Percentiles rank a stretch among this genome's conserved stretches.
phyloP scores from a whole-genome alignment of 2,888 invertebrate species.

The Nomada fucata region DNA sequence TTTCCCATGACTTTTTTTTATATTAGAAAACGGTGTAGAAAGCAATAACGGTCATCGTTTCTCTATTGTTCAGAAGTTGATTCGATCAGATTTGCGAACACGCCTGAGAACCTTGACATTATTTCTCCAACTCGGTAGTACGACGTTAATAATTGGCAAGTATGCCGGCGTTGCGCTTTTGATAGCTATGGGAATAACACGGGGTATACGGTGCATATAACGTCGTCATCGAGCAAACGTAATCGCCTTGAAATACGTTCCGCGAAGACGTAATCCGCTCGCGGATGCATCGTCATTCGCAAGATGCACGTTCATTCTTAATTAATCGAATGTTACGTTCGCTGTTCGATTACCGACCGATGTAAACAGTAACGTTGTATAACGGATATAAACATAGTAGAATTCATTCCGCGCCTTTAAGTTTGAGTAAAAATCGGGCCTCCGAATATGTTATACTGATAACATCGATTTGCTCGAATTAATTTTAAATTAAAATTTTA shows the following conservation, averaged over 20 bases:
- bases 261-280: constrained; percentile 57
- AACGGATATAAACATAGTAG: background rate
- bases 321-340: constrained; percentile 33
- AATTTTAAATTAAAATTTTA: too few relatives aligned
- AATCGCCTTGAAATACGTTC: constrained; percentile 63
- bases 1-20: too few relatives aligned
- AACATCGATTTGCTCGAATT: too few relatives aligned
- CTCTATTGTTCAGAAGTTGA: background rate
- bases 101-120: constrained; percentile 59
- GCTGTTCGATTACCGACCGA: constrained; percentile 4
- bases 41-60: background rate
- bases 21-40: too few relatives aligned
- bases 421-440: too few relatives aligned
- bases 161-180: constrained; percentile 36
- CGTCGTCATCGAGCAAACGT: constrained; percentile 64
- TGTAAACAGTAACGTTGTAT: background rate
- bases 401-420: background rate
- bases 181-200: constrained; percentile 57
- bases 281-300: constrained; percentile 33
- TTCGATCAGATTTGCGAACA: constrained; percentile 30
- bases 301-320: constrained; percentile 37
- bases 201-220: constrained; percentile 27
- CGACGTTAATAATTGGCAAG: constrained; percentile 42
- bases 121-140: constrained; percentile 36
- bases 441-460: too few relatives aligned